phyloP scores from a whole-genome alignment of 2,888 invertebrate genomes.

The Meiosimyza decipiens region DNA sequence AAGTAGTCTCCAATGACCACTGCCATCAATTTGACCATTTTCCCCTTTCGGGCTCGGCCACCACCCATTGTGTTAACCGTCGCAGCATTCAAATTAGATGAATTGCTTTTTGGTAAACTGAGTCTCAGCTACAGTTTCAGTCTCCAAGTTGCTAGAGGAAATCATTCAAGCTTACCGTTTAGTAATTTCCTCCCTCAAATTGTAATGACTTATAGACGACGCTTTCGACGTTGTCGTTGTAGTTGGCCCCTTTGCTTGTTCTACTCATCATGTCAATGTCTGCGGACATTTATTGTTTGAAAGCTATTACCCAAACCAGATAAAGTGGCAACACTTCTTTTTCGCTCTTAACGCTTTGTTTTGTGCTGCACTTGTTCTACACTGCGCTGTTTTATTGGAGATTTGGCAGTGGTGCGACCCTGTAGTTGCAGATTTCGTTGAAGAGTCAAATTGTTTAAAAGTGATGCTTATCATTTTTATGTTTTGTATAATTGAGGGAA shows the following conservation, averaged over 20 bases:
- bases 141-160: slow-evolving; percentile 41
- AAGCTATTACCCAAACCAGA: slow-evolving; percentile 61
- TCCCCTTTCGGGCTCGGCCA: slow-evolving; percentile 31
- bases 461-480: slow-evolving; percentile 35
- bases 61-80: background rate
- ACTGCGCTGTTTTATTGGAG: background rate
- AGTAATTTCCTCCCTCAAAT: slow-evolving; percentile 49
- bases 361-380: background rate
- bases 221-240: background rate
- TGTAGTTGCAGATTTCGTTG: background rate
- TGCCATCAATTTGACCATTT: slow-evolving; percentile 42
- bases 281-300: slow-evolving; percentile 66
- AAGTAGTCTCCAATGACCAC: slow-evolving; percentile 48
- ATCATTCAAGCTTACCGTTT: slow-evolving; percentile 55
- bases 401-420: background rate
- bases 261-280: slow-evolving; percentile 61
- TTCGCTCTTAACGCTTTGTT: background rate
- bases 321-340: slow-evolving; percentile 20
- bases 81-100: slow-evolving; percentile 64
- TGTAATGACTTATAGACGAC: slow-evolving; percentile 30
- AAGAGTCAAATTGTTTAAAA: slow-evolving; percentile 1
- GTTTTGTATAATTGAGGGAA: slow-evolving; percentile 36
- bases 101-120: slow-evolving; percentile 56
- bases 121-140: slow-evolving; percentile 26
- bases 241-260: slow-evolving; percentile 41